Evolutionary conservation across 2,888 invertebrate species (phyloP).

Genomic region (Lycaena phlaeas): DNA sequence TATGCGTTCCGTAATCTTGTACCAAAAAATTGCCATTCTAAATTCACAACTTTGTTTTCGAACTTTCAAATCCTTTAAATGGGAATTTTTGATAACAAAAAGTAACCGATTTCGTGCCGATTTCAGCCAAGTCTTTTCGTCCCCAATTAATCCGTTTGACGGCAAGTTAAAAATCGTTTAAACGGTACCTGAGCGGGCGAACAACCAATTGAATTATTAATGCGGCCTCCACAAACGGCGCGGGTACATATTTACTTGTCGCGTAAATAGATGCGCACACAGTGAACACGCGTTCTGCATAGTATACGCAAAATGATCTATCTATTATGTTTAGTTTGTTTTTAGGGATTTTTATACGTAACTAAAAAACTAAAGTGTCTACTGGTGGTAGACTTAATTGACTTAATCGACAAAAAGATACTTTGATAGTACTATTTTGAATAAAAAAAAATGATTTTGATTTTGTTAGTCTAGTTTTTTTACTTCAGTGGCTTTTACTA

Average conservation of each 20-base stretch:
- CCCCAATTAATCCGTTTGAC: slow-evolving; percentile 63
- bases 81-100: slow-evolving; percentile 11
- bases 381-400: no score
- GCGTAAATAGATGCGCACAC: slow-evolving; percentile 73
- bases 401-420: no score
- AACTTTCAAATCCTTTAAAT: slow-evolving; percentile 9
- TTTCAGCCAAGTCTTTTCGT: slow-evolving; percentile 19
- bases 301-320: slow-evolving; percentile 29
- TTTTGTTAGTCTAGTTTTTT: not conserved
- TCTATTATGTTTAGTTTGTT: not conserved
- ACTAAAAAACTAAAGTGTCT: no score
- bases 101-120: slow-evolving; percentile 12
- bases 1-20: no score
- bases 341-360: not conserved
- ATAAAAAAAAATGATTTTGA: no score
- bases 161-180: slow-evolving; percentile 70
- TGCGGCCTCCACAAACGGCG: slow-evolving; percentile 70
- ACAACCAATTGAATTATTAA: slow-evolving; percentile 71
- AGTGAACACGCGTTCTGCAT: slow-evolving; percentile 61
- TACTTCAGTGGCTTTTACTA: not conserved
- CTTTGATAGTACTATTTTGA: no score
- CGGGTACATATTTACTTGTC: slow-evolving; percentile 70
- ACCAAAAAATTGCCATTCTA: no score
- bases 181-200: slow-evolving; percentile 58
- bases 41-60: slow-evolving; percentile 6